Evolutionary conservation across 2,888 invertebrate genomes (phyloP).

Genomic region (Eupithecia pulchellata): DNA sequence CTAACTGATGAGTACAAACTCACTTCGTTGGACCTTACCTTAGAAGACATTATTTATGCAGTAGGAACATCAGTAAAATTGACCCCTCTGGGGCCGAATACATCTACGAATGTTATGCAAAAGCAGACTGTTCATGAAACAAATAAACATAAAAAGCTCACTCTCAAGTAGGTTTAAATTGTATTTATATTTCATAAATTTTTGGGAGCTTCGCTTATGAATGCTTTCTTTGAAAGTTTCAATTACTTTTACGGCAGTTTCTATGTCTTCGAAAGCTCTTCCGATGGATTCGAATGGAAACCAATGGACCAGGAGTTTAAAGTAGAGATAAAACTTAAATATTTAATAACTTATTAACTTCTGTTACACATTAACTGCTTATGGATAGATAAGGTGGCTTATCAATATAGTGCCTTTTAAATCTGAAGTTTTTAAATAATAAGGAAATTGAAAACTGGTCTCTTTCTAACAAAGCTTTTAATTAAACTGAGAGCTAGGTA

Average conservation of each 20-base stretch:
- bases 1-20: no score
- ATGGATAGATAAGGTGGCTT: not conserved
- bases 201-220: slow-evolving; percentile 25
- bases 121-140: not conserved
- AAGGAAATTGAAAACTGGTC: not conserved
- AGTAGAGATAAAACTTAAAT: not conserved
- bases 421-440: not conserved
- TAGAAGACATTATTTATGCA: no score
- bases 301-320: slow-evolving; percentile 15
- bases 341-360: not conserved
- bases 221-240: slow-evolving; percentile 30
- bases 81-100: not conserved
- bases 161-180: slow-evolving; percentile 3
- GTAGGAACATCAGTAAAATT: no score
- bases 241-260: slow-evolving; percentile 36
- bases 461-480: not conserved
- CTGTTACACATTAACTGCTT: not conserved
- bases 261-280: slow-evolving; percentile 24
- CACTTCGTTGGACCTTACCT: no score
- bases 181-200: slow-evolving; percentile 25
- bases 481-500: not conserved
- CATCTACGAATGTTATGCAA: not conserved
- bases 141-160: slow-evolving; percentile 1
- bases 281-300: slow-evolving; percentile 24
- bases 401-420: not conserved